Evolutionary conservation across 1,140 invertebrate genomes (phyloP), one percentile per base, ranked within the genome.

Genomic region (Pseudobourletiella spinata): DNA sequence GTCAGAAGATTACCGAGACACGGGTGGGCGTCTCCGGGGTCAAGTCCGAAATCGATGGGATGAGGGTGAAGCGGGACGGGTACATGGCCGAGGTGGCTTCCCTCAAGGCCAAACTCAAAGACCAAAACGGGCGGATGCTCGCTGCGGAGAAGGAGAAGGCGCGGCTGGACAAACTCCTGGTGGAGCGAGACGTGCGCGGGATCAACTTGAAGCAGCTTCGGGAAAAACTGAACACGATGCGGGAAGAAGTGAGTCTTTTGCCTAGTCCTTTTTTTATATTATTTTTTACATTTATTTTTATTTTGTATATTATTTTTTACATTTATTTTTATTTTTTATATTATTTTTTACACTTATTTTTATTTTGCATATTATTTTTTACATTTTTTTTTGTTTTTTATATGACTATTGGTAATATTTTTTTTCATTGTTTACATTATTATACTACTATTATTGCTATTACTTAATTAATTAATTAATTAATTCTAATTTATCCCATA

Each of bases 21-120:
- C 81, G 91, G 2, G 83, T 87, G 28, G 87, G 86, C 20, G 95
- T 99, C 0, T 89, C 92, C 0, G 86, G 88, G 39, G 88, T 95
- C 0, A 98, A 98, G 76, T 83, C 86, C 1, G 91, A 90, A 24
- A 99, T 99, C 65, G 95, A 99, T 78, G 87, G 88, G 3, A 98
- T 99, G 95, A 79, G 95, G 39, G 70, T 83, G 0, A 90, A 89
- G 25, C 79, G 96, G 32, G 96, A 99, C 74, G 78, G 85, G 0
- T 91, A 91, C 67, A 83, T 96, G 76, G 81, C 85, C 54, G 90
- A 95, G 71, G 93, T 97, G 84, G 84, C 88, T 15, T 82, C 85
- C 46, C 78, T 96, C 2, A 95, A 98, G 73, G 83, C 83, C 42
- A 82, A 84, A 71, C 78, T 92, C 1, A 88, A 91, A 70, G 90